Evolutionary conservation across 2,113 vertebrate species (phyloP), one percentile per base, ranked within the genome.

Genomic region (Cephalopholis sonnerati): DNA sequence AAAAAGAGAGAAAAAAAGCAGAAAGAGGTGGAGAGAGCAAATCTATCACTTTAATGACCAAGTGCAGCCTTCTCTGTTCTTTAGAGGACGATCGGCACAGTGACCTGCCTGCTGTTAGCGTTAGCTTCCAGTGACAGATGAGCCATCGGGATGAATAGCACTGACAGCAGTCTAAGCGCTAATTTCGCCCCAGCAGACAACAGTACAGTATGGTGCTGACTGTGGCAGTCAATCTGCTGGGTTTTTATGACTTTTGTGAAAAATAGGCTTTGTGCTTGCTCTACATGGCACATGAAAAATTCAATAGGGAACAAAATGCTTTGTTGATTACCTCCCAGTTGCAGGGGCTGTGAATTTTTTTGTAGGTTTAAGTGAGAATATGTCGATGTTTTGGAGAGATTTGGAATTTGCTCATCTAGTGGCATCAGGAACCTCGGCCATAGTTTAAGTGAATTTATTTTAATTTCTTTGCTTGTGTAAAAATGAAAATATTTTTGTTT

Each of bases 41-140:
- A 89, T 93, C 76, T 89, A 89, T 92, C 90, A 92, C 84, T 86
- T 86, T 91, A 93, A 93, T 90, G 89, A 87, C 72, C 68, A 0
- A 48, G 74, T 11, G 51, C 73, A 81, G 87, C 81, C 87, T 67
- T 75, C 85, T 81, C 89, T 86, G 77, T 90, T 91, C 85, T 91
- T 89, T 80, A 85, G 91, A 89, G 87, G 91, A 87, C 89, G 63
- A 85, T 78, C 57, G 75, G 85, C 87, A 70, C 78, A 16, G 74
- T 88, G 92, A 93, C 92, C 92, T 80, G 84, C 55, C 84, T 77
- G 86, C 84, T 86, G 90, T 89, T 93, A 89, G 77, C 81, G 75
- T 87, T 91, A 91, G 91, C 87, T 79, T 39, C 70, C 32, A 9
- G 78, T 92, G 87, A 92, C 82, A 61, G 86, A 90, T 92, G 90